These are phyloP conservation scores for Corydoras maculifer DNA, from an alignment of 2,113 vertebrate genomes.

Conservation along the genomic window DNA sequence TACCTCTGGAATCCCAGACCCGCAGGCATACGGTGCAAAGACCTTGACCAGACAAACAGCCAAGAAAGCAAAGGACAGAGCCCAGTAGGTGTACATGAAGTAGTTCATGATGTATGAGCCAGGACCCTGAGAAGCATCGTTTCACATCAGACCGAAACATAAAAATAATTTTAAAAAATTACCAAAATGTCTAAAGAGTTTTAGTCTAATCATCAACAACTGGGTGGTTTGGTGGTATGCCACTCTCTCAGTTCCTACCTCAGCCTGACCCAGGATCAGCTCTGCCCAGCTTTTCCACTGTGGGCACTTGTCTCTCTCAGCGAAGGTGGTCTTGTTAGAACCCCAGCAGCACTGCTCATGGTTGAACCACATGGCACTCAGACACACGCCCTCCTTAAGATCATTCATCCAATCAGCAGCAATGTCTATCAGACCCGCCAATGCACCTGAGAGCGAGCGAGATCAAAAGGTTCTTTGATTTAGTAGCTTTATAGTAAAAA, in stretches of 20 bases:
- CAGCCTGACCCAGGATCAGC: slow-evolving; percentile 91
- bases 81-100: slow-evolving; percentile 98
- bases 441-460: slow-evolving; percentile 69
- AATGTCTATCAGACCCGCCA: slow-evolving; percentile 96
- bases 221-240: too few species aligned
- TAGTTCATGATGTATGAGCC: slow-evolving; percentile 99
- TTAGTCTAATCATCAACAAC: too few species aligned
- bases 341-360: slow-evolving; percentile 98
- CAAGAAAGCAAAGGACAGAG: slow-evolving; percentile 91
- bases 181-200: too few species aligned
- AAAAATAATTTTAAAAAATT: neutral
- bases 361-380: slow-evolving; percentile 95
- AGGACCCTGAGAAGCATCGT: slow-evolving; percentile 71
- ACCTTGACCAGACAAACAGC: slow-evolving; percentile 94
- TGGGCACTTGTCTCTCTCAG: slow-evolving; percentile 93
- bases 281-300: slow-evolving; percentile 99
- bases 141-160: slow-evolving; percentile 18
- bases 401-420: slow-evolving; percentile 98
- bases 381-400: slow-evolving; percentile 94
- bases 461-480: neutral
- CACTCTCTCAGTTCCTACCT: slow-evolving; percentile 64
- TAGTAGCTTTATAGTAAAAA: neutral
- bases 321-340: slow-evolving; percentile 92
- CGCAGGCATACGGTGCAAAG: slow-evolving; percentile 95
- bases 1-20: slow-evolving; percentile 97